Evolutionary conservation across 2,113 vertebrate species (phyloP).

Genomic region (Callionymus lyra): DNA sequence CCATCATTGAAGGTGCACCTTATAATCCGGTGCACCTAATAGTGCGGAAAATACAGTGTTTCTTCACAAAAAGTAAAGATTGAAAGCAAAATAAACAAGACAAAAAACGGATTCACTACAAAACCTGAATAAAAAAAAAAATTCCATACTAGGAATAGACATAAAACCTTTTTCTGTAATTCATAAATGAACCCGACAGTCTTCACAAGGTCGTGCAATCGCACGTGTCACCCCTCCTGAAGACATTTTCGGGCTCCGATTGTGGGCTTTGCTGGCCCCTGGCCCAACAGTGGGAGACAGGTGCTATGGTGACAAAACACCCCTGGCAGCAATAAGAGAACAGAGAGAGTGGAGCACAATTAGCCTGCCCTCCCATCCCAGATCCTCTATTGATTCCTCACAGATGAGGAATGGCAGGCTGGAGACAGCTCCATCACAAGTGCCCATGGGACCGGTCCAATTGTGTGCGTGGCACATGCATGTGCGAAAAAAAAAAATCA

Average conservation of each 20-base stretch:
- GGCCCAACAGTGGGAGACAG: constrained; percentile 48
- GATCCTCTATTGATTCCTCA: constrained; percentile 67
- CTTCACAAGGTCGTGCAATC: constrained; percentile 48
- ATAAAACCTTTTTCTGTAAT: not conserved
- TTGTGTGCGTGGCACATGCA: constrained; percentile 3
- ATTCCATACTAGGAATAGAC: constrained; percentile 3
- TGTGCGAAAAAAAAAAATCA: constrained; percentile 2
- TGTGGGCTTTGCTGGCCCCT: constrained; percentile 22
- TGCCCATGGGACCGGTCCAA: constrained; percentile 36
- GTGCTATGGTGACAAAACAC: constrained; percentile 62
- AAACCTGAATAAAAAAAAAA: too few relatives aligned
- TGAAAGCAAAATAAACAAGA: too few relatives aligned
- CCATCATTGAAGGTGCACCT: too few relatives aligned
- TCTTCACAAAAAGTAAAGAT: too few relatives aligned
- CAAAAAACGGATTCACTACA: too few relatives aligned
- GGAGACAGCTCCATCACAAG: constrained; percentile 68
- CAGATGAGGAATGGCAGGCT: constrained; percentile 66
- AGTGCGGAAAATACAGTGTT: too few relatives aligned
- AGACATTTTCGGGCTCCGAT: constrained; percentile 40
- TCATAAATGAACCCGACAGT: constrained; percentile 19
- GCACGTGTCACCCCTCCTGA: constrained; percentile 28
- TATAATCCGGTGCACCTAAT: too few relatives aligned
- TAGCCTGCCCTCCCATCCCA: constrained; percentile 61
- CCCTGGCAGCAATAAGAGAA: constrained; percentile 61
- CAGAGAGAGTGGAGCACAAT: constrained; percentile 64